A percentile compares a stretch with the other conserved stretches of the same genome.
Conservation (phyloP, 2,797 vertebrate genomes). For the Sebastes diploproa region DNA sequence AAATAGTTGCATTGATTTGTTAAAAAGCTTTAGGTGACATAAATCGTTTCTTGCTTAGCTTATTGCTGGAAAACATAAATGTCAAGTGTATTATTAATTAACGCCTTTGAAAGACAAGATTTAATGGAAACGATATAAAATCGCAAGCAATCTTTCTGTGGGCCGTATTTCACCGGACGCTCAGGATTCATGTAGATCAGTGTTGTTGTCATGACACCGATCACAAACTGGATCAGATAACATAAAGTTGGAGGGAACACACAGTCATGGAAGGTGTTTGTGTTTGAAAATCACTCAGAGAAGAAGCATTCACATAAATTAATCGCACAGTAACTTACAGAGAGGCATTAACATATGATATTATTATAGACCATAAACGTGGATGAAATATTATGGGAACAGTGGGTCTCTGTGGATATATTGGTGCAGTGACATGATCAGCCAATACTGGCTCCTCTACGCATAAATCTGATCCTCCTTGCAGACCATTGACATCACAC, state of each 20-base stretch:
- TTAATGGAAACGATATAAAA: constrained; percentile 85
- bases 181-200: constrained; percentile 43
- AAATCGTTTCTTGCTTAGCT: constrained; percentile 98
- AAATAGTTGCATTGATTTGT: constrained; percentile 99
- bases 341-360: constrained; percentile 58
- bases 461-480: constrained; percentile 34
- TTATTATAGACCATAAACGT: constrained; percentile 59
- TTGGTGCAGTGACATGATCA: constrained; percentile 47
- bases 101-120: constrained; percentile 88
- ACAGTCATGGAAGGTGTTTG: constrained; percentile 31
- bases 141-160: constrained; percentile 69
- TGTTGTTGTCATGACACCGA: constrained; percentile 64
- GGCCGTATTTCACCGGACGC: constrained; percentile 73
- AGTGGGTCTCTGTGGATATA: constrained; percentile 30
- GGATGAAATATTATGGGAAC: constrained; percentile 47
- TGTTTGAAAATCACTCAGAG: constrained; percentile 17
- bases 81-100: constrained; percentile 94
- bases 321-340: constrained; percentile 25
- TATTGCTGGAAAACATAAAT: constrained; percentile 95
- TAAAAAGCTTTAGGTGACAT: constrained; percentile 99
- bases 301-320: constrained; percentile 31
- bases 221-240: constrained; percentile 36
- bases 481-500: not conserved
- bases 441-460: constrained; percentile 9
- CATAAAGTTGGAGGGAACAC: not conserved